These are phyloP conservation scores for Hemiscyllium ocellatum DNA, from an alignment of 2,113 vertebrate species.

Conservation along the genomic window DNA sequence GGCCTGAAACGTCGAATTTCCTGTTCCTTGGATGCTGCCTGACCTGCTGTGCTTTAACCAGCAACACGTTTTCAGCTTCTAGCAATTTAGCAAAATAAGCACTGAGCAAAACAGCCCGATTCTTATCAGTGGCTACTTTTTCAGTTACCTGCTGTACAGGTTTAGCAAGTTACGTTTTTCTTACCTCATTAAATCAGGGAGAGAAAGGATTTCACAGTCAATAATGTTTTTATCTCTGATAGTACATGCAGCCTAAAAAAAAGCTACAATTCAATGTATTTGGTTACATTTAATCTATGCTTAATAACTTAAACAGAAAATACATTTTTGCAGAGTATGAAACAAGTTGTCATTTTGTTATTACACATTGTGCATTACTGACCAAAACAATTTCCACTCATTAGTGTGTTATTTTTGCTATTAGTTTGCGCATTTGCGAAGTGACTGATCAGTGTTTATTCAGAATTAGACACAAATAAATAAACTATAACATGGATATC, in stretches of 20 bases:
- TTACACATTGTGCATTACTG: background rate
- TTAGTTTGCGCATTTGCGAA: background rate
- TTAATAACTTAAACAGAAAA: background rate
- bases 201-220: background rate
- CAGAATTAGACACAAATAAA: background rate
- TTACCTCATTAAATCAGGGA: background rate
- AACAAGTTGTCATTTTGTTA: background rate
- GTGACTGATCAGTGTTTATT: background rate
- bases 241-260: background rate
- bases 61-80: no score
- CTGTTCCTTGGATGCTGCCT: no score
- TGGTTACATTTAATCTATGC: background rate
- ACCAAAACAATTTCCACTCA: background rate
- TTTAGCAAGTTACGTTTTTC: background rate
- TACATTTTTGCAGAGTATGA: background rate
- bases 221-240: background rate
- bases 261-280: background rate
- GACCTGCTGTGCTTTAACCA: no score
- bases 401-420: background rate
- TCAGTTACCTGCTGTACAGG: background rate
- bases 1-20: no score
- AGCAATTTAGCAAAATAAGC: background rate
- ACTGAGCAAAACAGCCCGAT: background rate
- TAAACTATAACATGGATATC: background rate
- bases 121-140: background rate